Evolutionary conservation across 1,140 invertebrate genomes (phyloP).

Genomic region (Drosophila paulistorum): DNA sequence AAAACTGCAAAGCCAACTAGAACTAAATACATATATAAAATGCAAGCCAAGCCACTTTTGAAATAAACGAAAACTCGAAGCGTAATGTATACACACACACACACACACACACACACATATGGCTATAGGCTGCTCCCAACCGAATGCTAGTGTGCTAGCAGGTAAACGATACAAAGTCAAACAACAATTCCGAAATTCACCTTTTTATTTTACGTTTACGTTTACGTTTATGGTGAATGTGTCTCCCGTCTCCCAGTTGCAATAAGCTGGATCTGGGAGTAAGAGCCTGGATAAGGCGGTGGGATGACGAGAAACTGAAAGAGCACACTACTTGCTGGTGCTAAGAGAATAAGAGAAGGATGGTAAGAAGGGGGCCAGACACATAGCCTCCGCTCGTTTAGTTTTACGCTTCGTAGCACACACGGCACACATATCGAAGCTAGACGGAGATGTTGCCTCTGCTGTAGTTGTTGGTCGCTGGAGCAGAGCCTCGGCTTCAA

Average conservation of each 20-base stretch:
- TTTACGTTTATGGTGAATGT: slow-evolving; percentile 73
- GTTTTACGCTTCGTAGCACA: slow-evolving; percentile 73
- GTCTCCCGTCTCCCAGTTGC: slow-evolving; percentile 42
- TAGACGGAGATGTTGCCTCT: slow-evolving; percentile 25
- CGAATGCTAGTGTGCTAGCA: slow-evolving; percentile 22
- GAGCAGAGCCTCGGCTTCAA: slow-evolving; percentile 1
- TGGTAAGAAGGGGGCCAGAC: slow-evolving; percentile 14
- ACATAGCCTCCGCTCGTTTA: slow-evolving; percentile 64
- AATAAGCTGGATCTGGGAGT: slow-evolving; percentile 21
- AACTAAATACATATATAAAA: slow-evolving; percentile 59
- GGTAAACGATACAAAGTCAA: slow-evolving; percentile 69
- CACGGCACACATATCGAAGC: slow-evolving; percentile 54
- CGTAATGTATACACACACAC: slow-evolving; percentile 9
- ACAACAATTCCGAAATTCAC: slow-evolving; percentile 75
- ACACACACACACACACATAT: not conserved
- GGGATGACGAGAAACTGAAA: slow-evolving; percentile 11
- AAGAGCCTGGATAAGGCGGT: not conserved
- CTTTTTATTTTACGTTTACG: slow-evolving; percentile 56
- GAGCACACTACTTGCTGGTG: not conserved
- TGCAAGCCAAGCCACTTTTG: slow-evolving; percentile 10
- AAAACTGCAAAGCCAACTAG: slow-evolving; percentile 53
- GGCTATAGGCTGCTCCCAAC: slow-evolving; percentile 25
- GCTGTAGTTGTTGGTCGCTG: slow-evolving; percentile 18
- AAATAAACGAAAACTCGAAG: slow-evolving; percentile 26
- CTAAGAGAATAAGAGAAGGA: no score